Percentiles rank a stretch among this genome's conserved stretches.
Evolutionary conservation across 1,140 invertebrate genomes (phyloP).

Genomic region (Drosophila pallidifrons): DNA sequence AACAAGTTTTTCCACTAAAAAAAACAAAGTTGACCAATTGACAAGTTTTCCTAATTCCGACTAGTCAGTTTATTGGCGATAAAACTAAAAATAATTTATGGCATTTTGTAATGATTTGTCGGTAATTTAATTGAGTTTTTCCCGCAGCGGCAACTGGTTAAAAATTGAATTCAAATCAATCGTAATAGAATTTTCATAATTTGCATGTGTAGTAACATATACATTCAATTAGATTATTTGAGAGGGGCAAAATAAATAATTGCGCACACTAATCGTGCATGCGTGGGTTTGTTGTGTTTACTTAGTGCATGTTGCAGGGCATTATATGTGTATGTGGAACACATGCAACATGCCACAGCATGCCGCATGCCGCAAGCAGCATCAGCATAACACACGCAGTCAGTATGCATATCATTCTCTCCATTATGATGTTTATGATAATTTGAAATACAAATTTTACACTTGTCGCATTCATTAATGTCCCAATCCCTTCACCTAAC

Average conservation of each 20-base stretch:
- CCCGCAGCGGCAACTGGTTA: not conserved
- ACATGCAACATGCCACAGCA: constrained; percentile 4
- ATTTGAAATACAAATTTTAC: constrained; percentile 35
- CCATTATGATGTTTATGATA: constrained; percentile 2
- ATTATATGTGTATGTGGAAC: not conserved
- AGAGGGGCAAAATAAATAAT: constrained; percentile 18
- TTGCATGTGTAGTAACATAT: not conserved
- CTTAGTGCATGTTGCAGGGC: constrained; percentile 14
- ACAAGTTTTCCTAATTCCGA: not conserved
- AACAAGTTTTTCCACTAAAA: not conserved
- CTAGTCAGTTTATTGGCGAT: not conserved
- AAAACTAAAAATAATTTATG: not conserved
- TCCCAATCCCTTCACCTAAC: not conserved
- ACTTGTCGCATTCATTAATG: constrained; percentile 38
- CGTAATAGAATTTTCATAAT: constrained; percentile 21
- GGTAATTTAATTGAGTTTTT: constrained; percentile 9
- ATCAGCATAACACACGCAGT: not conserved
- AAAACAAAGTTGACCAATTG: not conserved
- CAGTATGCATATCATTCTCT: not conserved
- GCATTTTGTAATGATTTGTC: constrained; percentile 5
- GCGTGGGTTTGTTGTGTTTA: not conserved
- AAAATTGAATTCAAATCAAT: constrained; percentile 22
- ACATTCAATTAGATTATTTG: constrained; percentile 16
- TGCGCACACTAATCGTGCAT: too few relatives aligned
- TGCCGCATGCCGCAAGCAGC: not conserved